These are phyloP conservation scores for Dermatophagoides farinae DNA, from an alignment of 1,140 invertebrate genomes.

Conservation along the genomic window DNA sequence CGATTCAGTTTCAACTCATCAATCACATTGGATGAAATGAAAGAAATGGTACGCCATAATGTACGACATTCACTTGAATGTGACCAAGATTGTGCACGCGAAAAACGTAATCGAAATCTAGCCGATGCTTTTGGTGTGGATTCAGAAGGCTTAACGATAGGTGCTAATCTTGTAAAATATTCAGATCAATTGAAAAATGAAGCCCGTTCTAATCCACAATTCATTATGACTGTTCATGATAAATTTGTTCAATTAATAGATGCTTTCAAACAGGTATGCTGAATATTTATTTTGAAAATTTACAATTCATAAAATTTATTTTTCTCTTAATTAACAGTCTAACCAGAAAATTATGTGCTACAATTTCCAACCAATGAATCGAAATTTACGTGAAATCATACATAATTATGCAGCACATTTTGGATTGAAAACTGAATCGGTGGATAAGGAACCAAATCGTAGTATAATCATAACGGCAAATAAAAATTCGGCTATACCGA, in stretches of 20 bases:
- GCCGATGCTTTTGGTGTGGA: slow-evolving; percentile 71
- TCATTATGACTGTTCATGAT: slow-evolving; percentile 64
- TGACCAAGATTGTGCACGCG: slow-evolving; percentile 64
- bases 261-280: slow-evolving; percentile 44
- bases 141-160: slow-evolving; percentile 35
- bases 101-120: slow-evolving; percentile 64
- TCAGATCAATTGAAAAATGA: slow-evolving; percentile 65
- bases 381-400: slow-evolving; percentile 65
- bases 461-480: slow-evolving; percentile 45
- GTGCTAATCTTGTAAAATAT: slow-evolving; percentile 33
- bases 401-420: slow-evolving; percentile 87
- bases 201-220: slow-evolving; percentile 54
- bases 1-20: not conserved
- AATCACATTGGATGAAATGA: not conserved
- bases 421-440: slow-evolving; percentile 73
- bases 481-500: not conserved
- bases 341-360: slow-evolving; percentile 64
- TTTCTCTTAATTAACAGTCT: slow-evolving; percentile 31
- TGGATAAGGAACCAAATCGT: slow-evolving; percentile 79
- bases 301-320: slow-evolving; percentile 15
- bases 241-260: slow-evolving; percentile 64
- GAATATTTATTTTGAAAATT: slow-evolving; percentile 29
- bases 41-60: slow-evolving; percentile 4
- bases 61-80: slow-evolving; percentile 47
- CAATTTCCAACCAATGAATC: slow-evolving; percentile 78